Base-by-base conservation (phyloP, 2,797 vertebrate genomes). In the Pogoniulus pusillus region DNA sequence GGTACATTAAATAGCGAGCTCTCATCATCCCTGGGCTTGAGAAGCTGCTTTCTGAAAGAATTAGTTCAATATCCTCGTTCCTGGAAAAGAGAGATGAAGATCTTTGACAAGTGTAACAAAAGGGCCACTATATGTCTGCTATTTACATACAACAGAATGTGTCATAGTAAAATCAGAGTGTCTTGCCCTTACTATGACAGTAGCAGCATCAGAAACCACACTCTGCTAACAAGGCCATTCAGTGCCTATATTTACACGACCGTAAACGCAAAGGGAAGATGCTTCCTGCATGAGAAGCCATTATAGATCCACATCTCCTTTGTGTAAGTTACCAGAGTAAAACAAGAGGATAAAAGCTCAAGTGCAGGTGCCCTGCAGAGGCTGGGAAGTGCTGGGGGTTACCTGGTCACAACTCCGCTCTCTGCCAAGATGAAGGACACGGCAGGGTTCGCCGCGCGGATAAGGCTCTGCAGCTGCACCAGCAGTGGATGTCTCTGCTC, bases 1-100 rank as follows among this genome's bases (percentile, higher is more conserved):
- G 99, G 94, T 98, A 99, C 95, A 99, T 98, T 95, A 99, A 97
- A 62, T 99, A 99, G 86, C 99, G 98, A 41, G 98, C 98, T 96
- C 98, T 98, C 91, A 98, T 97, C 99, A 99, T 99, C 96, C 97
- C 98, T 16, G 98, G 96, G 93, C 97, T 98, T 37, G 96, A 98
- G 94, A 99, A 99, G 97, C 98, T 98, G 96, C 96, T 98, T 89
- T 98, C 98, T 72, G 98, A 99, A 74, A 99, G 96, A 93, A 99
- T 98, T 93, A 98, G 96, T 41, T 98, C 98, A 94, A 99, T 97
- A 87, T 99, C 99, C 97, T 99, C 98, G 43, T 98, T 98, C 98
- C 99, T 99, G 91, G 54, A 60, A 95, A 95, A 93, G 95, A 80
- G 88, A 96, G 53, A 91, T 6, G 5, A 65, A 93, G 58, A 55